These are phyloP conservation scores for Drosophila multiciliata DNA, from an alignment of 2,888 invertebrate genomes.

Conservation along the genomic window DNA sequence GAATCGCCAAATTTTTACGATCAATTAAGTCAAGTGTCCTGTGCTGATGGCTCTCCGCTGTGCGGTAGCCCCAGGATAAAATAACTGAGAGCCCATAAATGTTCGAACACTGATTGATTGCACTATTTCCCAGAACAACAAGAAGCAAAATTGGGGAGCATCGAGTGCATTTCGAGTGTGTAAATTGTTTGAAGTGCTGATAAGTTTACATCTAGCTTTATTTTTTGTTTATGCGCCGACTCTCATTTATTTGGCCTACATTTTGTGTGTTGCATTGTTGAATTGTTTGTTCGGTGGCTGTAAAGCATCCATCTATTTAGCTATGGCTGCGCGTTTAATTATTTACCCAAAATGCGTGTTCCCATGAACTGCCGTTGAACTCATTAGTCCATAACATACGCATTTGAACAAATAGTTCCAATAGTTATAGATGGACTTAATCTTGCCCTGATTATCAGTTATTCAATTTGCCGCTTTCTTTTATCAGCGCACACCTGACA, in stretches of 20 bases:
- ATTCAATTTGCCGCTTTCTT: background rate
- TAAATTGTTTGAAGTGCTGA: constrained; percentile 41
- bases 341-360: constrained; percentile 42
- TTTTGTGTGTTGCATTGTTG: constrained; percentile 44
- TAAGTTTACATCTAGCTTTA: constrained; percentile 42
- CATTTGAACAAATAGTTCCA: constrained; percentile 35
- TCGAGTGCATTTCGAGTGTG: constrained; percentile 32
- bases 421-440: background rate
- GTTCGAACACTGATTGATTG: constrained; percentile 60
- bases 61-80: constrained; percentile 1
- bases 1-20: constrained; percentile 42
- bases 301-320: constrained; percentile 21
- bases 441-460: background rate
- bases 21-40: constrained; percentile 68
- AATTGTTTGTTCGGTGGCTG: constrained; percentile 38
- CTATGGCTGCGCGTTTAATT: constrained; percentile 34
- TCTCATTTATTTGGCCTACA: constrained; percentile 68
- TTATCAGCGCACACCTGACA: constrained; percentile 7
- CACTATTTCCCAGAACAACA: constrained; percentile 44
- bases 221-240: constrained; percentile 63
- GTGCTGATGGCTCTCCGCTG: constrained; percentile 41
- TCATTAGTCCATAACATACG: constrained; percentile 18
- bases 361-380: constrained; percentile 70
- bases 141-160: constrained; percentile 12
- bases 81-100: constrained; percentile 49